These are phyloP conservation scores for Hippocampus abdominalis DNA, from an alignment of 2,113 vertebrate genomes.

Conservation along the genomic window DNA sequence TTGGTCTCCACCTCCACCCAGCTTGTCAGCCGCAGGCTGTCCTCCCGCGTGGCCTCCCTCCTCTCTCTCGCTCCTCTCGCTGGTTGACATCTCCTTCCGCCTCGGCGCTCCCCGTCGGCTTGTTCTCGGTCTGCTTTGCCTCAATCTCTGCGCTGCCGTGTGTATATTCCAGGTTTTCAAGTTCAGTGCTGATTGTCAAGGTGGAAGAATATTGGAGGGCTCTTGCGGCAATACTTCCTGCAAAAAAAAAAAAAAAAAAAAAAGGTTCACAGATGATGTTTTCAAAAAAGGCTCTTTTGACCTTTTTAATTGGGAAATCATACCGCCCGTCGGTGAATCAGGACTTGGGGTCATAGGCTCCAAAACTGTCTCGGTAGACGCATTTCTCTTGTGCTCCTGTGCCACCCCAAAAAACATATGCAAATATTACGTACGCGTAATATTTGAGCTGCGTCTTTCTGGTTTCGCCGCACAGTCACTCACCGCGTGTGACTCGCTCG, in stretches of 20 bases:
- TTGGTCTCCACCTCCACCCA: slow-evolving; percentile 64
- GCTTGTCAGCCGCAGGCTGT: slow-evolving; percentile 61
- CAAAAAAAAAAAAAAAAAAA: slow-evolving; percentile 8
- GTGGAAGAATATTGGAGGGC: slow-evolving; percentile 44
- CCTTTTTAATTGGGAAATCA: not conserved
- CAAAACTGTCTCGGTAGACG: slow-evolving; percentile 57
- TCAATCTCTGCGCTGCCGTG: slow-evolving; percentile 19
- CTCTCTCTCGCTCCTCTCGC: slow-evolving; percentile 15
- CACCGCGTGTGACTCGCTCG: slow-evolving; percentile 77
- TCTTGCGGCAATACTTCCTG: slow-evolving; percentile 47
- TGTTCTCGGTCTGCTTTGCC: slow-evolving; percentile 12
- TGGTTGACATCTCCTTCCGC: slow-evolving; percentile 2
- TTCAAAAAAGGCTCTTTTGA: no score
- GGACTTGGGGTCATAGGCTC: slow-evolving; percentile 57
- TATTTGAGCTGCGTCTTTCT: not conserved
- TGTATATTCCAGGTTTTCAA: slow-evolving; percentile 5
- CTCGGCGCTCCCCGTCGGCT: slow-evolving; percentile 37
- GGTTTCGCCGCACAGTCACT: slow-evolving; percentile 31
- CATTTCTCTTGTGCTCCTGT: slow-evolving; percentile 71
- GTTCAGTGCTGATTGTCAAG: slow-evolving; percentile 37
- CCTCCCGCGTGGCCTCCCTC: slow-evolving; percentile 32
- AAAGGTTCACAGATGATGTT: not conserved
- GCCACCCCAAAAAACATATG: not conserved
- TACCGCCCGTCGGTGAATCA: slow-evolving; percentile 66
- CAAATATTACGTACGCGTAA: not conserved